These are phyloP conservation scores for Steatornis caripensis DNA, from an alignment of 2,113 vertebrate species.

Conservation along the genomic window DNA sequence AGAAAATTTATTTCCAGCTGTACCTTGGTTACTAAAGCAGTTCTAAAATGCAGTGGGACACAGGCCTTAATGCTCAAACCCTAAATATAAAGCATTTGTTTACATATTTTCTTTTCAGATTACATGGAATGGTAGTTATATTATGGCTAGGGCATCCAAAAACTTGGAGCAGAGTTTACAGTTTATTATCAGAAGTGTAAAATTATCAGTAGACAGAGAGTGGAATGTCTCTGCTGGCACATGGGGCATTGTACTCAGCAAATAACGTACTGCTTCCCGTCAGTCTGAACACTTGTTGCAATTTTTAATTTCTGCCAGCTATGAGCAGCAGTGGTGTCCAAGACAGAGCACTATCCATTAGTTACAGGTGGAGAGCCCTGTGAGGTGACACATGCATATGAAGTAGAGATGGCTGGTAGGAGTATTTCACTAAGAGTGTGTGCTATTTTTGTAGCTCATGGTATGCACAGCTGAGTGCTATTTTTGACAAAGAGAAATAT, in stretches of 20 bases:
- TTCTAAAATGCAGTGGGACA: background rate
- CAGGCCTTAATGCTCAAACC: background rate
- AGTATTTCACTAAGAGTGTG: background rate
- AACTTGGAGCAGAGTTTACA: background rate
- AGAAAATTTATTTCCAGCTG: background rate
- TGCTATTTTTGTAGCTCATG: background rate
- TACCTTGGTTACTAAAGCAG: background rate
- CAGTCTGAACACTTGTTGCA: background rate
- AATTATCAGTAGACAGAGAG: background rate
- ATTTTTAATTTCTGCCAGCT: background rate
- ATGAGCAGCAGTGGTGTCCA: background rate
- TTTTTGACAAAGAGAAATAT: background rate
- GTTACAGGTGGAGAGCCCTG: background rate
- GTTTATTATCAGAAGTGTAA: background rate
- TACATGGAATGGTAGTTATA: background rate
- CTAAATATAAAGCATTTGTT: background rate
- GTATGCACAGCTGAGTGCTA: background rate
- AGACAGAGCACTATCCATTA: background rate
- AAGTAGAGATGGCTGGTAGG: background rate
- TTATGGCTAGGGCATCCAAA: background rate
- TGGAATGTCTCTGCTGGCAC: background rate
- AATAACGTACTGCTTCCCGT: background rate
- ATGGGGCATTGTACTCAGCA: background rate
- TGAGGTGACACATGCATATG: background rate
- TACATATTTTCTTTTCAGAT: background rate